Evolutionary conservation across 2,113 vertebrate genomes (phyloP), one percentile per base, ranked within the genome.

Genomic region (Oenanthe melanoleuca): DNA sequence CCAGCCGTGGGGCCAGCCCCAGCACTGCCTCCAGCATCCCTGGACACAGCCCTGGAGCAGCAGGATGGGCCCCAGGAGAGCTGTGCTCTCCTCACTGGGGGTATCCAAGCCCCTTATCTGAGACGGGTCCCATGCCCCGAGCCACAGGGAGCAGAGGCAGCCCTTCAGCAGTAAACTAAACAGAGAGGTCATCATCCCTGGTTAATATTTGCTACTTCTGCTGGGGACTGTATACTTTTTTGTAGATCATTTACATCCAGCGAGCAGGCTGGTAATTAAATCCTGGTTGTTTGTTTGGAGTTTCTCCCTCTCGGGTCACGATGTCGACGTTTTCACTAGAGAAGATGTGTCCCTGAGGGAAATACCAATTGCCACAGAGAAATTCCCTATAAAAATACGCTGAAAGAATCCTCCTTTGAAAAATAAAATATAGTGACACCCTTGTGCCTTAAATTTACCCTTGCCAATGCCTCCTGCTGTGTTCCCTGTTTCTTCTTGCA

Each of bases 271-370:
- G 83, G 94, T 97, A 97, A 98, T 97, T 96, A 97, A 93, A 96
- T 97, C 96, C 93, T 95, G 77, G 90, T 96, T 96, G 95, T 96
- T 95, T 96, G 89, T 96, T 97, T 97, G 96, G 95, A 96, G 84
- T 96, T 92, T 97, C 93, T 97, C 96, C 95, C 82, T 96, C 88
- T 65, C 65, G 95, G 96, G 96, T 97, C 95, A 97, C 0, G 74
- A 87, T 96, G 97, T 97, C 97, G 69, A 96, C 92, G 86, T 97
- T 96, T 97, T 97, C 97, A 97, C 97, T 97, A 97, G 97, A 97
- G 97, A 97, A 97, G 96, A 97, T 96, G 80, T 78, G 86, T 96
- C 92, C 94, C 95, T n/a, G n/a, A 91, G 95, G 96, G 93, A 95
- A 95, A 92, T 95, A 93, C 91, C 91, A 85, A 95, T 92, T 66